A percentile compares a stretch with the other conserved stretches of the same genome.
Evolutionary conservation across 2,113 vertebrate genomes (phyloP).

Genomic region (Ailuropoda melanoleuca): DNA sequence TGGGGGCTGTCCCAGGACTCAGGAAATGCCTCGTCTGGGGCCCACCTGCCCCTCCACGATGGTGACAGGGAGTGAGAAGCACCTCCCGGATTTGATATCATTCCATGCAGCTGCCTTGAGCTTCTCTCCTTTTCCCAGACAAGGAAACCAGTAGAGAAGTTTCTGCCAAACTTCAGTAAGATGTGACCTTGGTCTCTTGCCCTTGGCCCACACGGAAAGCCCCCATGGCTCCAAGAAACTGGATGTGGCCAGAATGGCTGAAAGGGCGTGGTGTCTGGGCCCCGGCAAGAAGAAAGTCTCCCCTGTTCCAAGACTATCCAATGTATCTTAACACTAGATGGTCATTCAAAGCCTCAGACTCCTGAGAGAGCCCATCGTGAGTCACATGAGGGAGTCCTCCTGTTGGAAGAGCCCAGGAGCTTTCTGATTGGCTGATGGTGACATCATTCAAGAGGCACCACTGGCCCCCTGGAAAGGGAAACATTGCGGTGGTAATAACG

Average conservation of each 20-base stretch:
- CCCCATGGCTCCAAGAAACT: background rate
- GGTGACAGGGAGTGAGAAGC: background rate
- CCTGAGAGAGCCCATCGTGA: background rate
- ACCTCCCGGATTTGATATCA: accelerated
- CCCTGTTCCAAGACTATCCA: background rate
- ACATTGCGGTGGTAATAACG: background rate
- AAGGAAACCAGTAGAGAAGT: background rate
- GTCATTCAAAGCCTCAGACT: background rate
- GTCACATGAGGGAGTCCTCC: background rate
- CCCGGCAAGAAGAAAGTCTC: background rate
- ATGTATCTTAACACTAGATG: background rate
- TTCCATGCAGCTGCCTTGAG: accelerated
- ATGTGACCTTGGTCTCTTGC: background rate
- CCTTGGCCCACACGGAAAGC: background rate
- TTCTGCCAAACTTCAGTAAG: background rate
- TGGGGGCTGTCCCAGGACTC: accelerated
- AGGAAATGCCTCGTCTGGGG: background rate
- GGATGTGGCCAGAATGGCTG: background rate
- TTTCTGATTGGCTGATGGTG: conserved; percentile 47
- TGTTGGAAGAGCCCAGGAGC: background rate
- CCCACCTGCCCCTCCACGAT: background rate
- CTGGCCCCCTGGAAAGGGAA: background rate
- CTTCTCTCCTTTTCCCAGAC: background rate
- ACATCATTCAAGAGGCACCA: background rate
- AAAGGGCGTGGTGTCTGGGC: background rate